Evolutionary conservation across 2,888 invertebrate genomes (phyloP), one percentile per base, ranked within the genome.

Genomic region (Drosophila histrio): DNA sequence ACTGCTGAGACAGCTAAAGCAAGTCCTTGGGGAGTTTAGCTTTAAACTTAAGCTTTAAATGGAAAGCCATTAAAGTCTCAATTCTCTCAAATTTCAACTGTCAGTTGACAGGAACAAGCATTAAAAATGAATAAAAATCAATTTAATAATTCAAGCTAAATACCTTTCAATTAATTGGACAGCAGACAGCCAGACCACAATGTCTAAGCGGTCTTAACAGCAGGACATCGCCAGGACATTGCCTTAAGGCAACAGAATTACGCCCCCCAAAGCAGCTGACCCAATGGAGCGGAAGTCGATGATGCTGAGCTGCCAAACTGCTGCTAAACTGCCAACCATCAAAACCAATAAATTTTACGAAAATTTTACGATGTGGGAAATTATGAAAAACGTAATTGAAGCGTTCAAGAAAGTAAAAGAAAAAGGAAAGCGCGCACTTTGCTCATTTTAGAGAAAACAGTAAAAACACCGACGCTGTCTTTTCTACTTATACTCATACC

Each of bases 371-470:
- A 84, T 66, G 69, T 82, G 73, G 73, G 82, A 83, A 84, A 83
- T 83, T 83, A 84, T 84, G 78, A 81, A 79, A 83, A 84, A 73
- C 77, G 73, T 79, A 84, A 84, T 84, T 83, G 82, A 83, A 76
- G 79, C 67, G 71, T 32, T 54, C 49, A 64, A 26, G 41, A 41
- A 46, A 39, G 17, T 11, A 49, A 54, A 50, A 52, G 59, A 39
- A 47, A 49, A 41, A 43, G 30, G 19, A 17, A 43, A 47, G 52
- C 36, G 60, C 57, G 56, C 43, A 44, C 38, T 72, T 74, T 52
- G 68, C 75, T 64, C 71, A 61, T 53, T 62, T 61, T 46, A 17
- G 7, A 28, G n/a, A 43, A 46, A 41, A 38, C 4, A 34, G 21
- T 21, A 28, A 32, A 24, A 41, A 41, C 24, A 11, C 13, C 41